Evolutionary conservation across 1,140 invertebrate species (phyloP).

Genomic region (Drosophila ficusphila): DNA sequence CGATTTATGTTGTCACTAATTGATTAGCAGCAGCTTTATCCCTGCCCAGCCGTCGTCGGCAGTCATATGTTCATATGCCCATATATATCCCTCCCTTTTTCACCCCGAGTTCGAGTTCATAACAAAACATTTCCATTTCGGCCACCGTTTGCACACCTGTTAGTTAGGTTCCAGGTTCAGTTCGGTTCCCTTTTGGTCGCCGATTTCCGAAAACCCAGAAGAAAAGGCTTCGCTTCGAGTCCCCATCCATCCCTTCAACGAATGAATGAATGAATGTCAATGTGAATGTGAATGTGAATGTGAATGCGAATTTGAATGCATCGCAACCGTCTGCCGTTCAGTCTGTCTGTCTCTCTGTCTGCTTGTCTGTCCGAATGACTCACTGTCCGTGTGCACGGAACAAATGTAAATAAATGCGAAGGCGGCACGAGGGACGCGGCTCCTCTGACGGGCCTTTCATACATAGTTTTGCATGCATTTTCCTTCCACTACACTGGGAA

Average conservation of each 20-base stretch:
- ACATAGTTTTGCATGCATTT: slow-evolving; percentile 77
- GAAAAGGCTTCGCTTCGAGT: slow-evolving; percentile 53
- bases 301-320: slow-evolving; percentile 46
- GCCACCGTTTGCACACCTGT: slow-evolving; percentile 62
- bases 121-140: slow-evolving; percentile 60
- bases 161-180: too few species aligned
- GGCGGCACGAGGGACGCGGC: slow-evolving; percentile 18
- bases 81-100: not conserved
- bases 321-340: slow-evolving; percentile 20
- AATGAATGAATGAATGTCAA: slow-evolving; percentile 44
- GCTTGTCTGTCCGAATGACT: too few species aligned
- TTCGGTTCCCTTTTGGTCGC: slow-evolving; percentile 18
- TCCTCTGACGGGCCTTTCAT: slow-evolving; percentile 6
- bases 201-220: slow-evolving; percentile 20
- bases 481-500: slow-evolving; percentile 7
- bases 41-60: not conserved
- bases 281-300: slow-evolving; percentile 45
- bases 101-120: slow-evolving; percentile 14
- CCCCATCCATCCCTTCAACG: slow-evolving; percentile 8
- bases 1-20: slow-evolving; percentile 39
- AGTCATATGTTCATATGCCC: not conserved
- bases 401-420: slow-evolving; percentile 77
- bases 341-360: not conserved
- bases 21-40: slow-evolving; percentile 43
- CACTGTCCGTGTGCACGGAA: slow-evolving; percentile 13